Base-by-base conservation (phyloP, 2,113 vertebrate genomes). In the Anser cygnoides region DNA sequence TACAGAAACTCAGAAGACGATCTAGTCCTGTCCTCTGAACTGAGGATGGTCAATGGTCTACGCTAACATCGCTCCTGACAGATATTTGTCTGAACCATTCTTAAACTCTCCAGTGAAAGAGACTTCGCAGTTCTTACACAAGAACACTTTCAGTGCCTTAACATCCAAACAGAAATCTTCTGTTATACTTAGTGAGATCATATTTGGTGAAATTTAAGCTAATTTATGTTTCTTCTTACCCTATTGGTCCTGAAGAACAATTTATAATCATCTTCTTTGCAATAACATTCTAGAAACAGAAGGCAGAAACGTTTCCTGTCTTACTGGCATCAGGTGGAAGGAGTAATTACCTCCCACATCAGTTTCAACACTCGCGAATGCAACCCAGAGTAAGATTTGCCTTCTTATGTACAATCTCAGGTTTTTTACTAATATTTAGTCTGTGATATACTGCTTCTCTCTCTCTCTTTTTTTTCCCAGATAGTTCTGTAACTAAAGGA, bases 341-440 rank as follows among this genome's bases (percentile, higher is more conserved):
- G 87, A 74, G 78, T 87, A 89, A 91, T 94, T 93, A 50, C 74
- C 66, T 89, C 87, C 66, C 58, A 91, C 93, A 78, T 62, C 20
- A 84, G 50, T 78, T 54, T 78, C 78, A 89, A 70, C 19, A 89
- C 43, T 66, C 71, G 19, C 72, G 57, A 91, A 87, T 57, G 37
- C 39, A 89, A 78, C 11, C 19, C 16, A 50, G 52, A 82, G 84
- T 75, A 91, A 75, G 61, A 94, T 78, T 68, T 78, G 7, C 28
- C 21, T 75, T 12, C 57, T 82, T 87, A 72, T 26, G 31, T 89
- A 16, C 17, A 61, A 11, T 22, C 22, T 37, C 35, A 57, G 18
- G 21, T 26, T 54, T 66, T 83, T 57, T 26, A 70, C 29, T 93
- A 7, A 1, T 63, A 55, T n/a, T 92, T 62, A 73, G 5, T 63